phyloP scores from a whole-genome alignment of 2,113 vertebrate species.

The Indicator maculatus region DNA sequence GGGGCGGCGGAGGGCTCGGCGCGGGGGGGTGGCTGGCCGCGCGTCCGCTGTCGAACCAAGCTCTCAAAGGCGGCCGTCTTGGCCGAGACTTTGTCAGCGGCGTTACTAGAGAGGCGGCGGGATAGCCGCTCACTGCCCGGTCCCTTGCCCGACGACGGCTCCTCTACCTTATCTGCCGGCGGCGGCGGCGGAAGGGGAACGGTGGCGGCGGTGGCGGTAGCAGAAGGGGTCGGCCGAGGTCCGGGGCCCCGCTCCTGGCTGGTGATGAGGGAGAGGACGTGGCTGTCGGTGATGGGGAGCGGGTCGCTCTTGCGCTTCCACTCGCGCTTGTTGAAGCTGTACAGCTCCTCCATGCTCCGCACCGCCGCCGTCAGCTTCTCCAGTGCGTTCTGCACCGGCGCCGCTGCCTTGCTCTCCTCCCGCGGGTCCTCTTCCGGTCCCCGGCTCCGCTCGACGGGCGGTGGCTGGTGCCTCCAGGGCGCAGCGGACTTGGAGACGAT shows the following conservation, averaged over 20 bases:
- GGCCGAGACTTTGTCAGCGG: slow-evolving; percentile 67
- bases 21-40: background rate
- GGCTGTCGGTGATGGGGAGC: slow-evolving; percentile 82
- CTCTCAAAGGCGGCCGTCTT: slow-evolving; percentile 68
- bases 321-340: slow-evolving; percentile 88
- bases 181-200: background rate
- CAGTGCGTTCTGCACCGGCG: slow-evolving; percentile 77
- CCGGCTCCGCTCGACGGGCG: slow-evolving; percentile 66
- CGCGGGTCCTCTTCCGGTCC: slow-evolving; percentile 73
- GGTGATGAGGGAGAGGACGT: slow-evolving; percentile 87
- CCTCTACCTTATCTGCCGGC: background rate
- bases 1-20: background rate
- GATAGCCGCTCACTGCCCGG: slow-evolving; percentile 15
- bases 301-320: slow-evolving; percentile 90
- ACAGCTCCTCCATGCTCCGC: slow-evolving; percentile 95
- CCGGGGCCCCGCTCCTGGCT: slow-evolving; percentile 68
- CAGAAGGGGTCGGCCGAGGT: background rate
- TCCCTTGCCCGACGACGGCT: background rate
- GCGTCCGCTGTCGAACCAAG: slow-evolving; percentile 64
- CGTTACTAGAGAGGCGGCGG: slow-evolving; percentile 68
- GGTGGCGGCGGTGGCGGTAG: background rate
- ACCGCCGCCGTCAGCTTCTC: slow-evolving; percentile 93
- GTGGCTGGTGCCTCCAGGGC: slow-evolving; percentile 69
- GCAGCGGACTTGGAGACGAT: slow-evolving; percentile 76
- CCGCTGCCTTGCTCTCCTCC: slow-evolving; percentile 76